These are phyloP conservation scores for Byasa hedistus DNA, from an alignment of 2,888 invertebrate species.

Conservation along the genomic window DNA sequence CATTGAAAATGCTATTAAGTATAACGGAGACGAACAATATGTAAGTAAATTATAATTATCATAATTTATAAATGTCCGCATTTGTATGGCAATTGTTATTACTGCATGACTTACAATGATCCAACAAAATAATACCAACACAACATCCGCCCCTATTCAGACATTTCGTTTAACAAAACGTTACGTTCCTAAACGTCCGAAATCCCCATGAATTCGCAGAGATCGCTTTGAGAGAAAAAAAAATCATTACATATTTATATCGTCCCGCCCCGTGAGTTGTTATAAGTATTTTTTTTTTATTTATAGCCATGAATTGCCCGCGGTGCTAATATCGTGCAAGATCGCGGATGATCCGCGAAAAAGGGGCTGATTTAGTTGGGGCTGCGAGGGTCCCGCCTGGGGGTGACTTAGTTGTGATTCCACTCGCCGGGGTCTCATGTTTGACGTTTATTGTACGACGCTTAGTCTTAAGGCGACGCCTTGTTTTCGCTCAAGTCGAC, in stretches of 20 bases:
- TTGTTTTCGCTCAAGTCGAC: slow-evolving; percentile 42
- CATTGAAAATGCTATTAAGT: too few species aligned
- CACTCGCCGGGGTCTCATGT: slow-evolving; percentile 54
- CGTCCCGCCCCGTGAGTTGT: slow-evolving; percentile 54
- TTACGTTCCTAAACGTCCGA: slow-evolving; percentile 22
- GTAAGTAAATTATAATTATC: neutral
- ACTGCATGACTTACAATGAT: neutral
- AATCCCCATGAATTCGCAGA: slow-evolving; percentile 34
- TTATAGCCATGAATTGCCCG: slow-evolving; percentile 65
- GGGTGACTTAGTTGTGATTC: slow-evolving; percentile 51
- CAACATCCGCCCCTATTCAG: slow-evolving; percentile 1
- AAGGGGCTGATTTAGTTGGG: slow-evolving; percentile 42
- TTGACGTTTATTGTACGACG: slow-evolving; percentile 64
- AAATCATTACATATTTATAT: slow-evolving; percentile 60
- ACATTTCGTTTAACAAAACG: slow-evolving; percentile 16
- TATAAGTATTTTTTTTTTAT: slow-evolving; percentile 71
- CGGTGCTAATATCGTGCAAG: slow-evolving; percentile 75
- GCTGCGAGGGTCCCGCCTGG: slow-evolving; percentile 39
- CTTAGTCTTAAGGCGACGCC: slow-evolving; percentile 48
- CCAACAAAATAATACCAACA: neutral
- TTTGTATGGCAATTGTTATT: neutral
- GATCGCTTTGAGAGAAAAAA: slow-evolving; percentile 42
- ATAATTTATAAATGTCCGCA: slow-evolving; percentile 1
- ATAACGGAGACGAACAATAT: neutral
- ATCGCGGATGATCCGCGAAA: slow-evolving; percentile 62